phyloP scores from a whole-genome alignment of 2,888 invertebrate species.

The Meloe dianella region DNA sequence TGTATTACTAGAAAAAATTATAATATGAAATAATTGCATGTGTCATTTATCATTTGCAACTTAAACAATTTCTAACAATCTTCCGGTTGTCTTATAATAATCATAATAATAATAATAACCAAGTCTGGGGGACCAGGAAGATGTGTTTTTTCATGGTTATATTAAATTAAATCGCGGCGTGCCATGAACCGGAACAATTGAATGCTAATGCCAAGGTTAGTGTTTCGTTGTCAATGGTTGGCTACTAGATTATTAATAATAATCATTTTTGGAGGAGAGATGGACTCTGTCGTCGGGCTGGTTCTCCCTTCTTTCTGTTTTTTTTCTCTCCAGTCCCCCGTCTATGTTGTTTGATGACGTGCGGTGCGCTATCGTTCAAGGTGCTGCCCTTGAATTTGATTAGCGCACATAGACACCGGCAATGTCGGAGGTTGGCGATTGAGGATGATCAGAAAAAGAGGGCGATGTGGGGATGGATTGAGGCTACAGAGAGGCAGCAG shows the following conservation, averaged over 20 bases:
- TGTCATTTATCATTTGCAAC: not conserved
- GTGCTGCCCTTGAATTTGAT: conserved; percentile 5
- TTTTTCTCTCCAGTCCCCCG: not conserved
- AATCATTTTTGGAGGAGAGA: not conserved
- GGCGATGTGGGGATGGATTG: conserved; percentile 33
- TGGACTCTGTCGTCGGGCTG: not conserved
- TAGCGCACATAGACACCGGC: not conserved
- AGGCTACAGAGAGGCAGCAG: conserved; percentile 28
- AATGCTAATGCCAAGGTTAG: conserved; percentile 42
- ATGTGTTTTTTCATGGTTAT: not conserved
- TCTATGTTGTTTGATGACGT: not conserved
- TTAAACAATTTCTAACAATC: not conserved
- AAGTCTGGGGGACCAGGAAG: not conserved
- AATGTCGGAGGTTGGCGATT: not conserved
- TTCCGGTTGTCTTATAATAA: not conserved
- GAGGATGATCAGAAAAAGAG: conserved; percentile 34
- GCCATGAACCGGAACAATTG: conserved; percentile 30
- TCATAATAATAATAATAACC: not conserved
- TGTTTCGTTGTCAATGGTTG: conserved; percentile 18
- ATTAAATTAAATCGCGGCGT: not conserved
- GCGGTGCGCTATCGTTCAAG: conserved; percentile 4
- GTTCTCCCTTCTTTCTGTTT: not conserved
- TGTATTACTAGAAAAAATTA: not conserved
- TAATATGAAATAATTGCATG: not conserved
- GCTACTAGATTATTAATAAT: not conserved